Percentiles rank a stretch among this genome's conserved stretches.
Conservation (phyloP, 2,888 invertebrate genomes). For the Synanthedon tipuliformis region DNA sequence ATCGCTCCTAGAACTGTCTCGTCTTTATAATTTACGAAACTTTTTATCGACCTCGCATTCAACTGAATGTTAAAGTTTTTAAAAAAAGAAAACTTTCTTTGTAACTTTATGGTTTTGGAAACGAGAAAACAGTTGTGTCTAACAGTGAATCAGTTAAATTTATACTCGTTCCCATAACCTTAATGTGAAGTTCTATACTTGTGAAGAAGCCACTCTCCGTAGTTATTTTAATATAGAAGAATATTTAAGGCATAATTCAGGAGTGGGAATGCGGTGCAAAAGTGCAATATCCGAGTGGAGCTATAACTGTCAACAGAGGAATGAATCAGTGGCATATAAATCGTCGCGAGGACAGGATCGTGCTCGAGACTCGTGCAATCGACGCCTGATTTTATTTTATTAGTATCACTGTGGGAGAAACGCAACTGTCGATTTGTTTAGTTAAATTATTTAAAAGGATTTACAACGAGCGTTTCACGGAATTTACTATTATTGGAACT, state of each 20-base stretch:
- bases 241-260: conserved; percentile 44
- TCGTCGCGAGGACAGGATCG: conserved; percentile 45
- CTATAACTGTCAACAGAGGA: conserved; percentile 58
- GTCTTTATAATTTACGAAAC: conserved; percentile 56
- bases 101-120: conserved; percentile 54
- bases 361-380: conserved; percentile 32
- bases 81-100: conserved; percentile 46
- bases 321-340: conserved; percentile 64
- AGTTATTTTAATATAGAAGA: background rate
- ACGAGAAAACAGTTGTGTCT: conserved; percentile 16
- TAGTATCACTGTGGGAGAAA: conserved; percentile 28
- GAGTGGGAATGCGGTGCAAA: conserved; percentile 50
- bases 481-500: background rate
- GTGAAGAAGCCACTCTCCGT: background rate
- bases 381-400: conserved; percentile 52
- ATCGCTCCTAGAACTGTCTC: conserved; percentile 59
- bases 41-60: conserved; percentile 50
- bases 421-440: conserved; percentile 42
- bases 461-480: background rate
- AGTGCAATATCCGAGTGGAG: conserved; percentile 58
- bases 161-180: conserved; percentile 9
- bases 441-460: conserved; percentile 35
- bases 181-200: conserved; percentile 1
- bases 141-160: conserved; percentile 25
- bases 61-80: conserved; percentile 50